These are phyloP conservation scores for Madoqua kirkii DNA, from an alignment of 2,113 vertebrate genomes.

Conservation along the genomic window DNA sequence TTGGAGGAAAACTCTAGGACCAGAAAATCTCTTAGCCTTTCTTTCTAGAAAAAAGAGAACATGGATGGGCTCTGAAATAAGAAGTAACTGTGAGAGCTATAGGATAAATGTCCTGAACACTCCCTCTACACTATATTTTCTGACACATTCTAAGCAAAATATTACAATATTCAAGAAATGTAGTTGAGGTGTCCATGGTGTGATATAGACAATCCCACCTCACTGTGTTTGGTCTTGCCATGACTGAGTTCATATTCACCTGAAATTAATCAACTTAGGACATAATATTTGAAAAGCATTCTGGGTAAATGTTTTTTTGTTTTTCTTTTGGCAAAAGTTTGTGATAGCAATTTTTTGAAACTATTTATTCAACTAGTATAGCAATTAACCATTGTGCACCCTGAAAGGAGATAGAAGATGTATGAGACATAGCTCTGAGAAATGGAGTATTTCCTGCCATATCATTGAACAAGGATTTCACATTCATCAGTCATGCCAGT, in stretches of 20 bases:
- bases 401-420: not conserved
- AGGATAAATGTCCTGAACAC: not conserved
- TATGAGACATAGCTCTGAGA: not conserved
- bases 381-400: not conserved
- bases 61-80: not conserved
- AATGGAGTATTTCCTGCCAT: not conserved
- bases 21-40: not conserved
- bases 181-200: not conserved
- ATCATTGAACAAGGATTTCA: not conserved
- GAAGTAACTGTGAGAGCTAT: not conserved
- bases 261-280: not conserved
- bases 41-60: not conserved
- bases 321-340: not conserved
- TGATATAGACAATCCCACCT: not conserved
- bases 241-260: not conserved
- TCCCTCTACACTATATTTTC: not conserved
- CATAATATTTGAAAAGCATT: not conserved
- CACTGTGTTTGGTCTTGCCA: not conserved
- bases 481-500: not conserved
- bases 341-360: not conserved
- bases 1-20: not conserved
- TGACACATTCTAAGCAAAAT: not conserved
- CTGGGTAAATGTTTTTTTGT: not conserved
- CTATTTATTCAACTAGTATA: not conserved
- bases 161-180: not conserved